Conservation (phyloP, 2,797 vertebrate species). For the Amazona finschi region DNA sequence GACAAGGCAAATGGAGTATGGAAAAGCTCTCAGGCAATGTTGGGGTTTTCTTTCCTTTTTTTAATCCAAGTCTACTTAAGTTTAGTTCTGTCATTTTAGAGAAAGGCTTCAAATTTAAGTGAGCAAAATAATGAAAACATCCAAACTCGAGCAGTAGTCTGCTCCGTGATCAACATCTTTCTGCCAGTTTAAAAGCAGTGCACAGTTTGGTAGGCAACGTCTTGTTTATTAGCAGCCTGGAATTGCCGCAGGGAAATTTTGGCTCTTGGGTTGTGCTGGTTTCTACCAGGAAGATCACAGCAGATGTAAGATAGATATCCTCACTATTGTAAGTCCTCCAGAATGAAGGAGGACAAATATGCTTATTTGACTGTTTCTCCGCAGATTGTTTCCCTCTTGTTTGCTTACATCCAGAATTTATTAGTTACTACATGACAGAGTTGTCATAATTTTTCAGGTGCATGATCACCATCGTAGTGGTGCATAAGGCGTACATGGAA, state of each 20-base stretch:
- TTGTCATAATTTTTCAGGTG: fast-evolving
- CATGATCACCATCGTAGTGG: fast-evolving
- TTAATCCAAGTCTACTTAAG: background rate
- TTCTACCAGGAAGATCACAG: background rate
- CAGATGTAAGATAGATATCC: background rate
- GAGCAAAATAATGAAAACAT: background rate
- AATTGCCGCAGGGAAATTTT: background rate
- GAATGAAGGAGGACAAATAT: background rate
- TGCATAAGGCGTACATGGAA: fast-evolving
- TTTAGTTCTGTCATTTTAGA: background rate
- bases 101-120: background rate
- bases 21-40: background rate
- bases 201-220: background rate
- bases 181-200: background rate
- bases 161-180: background rate
- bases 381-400: background rate
- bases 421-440: background rate
- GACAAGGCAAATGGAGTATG: background rate
- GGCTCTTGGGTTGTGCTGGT: background rate
- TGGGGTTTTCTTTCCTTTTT: background rate
- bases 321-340: background rate
- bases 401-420: background rate
- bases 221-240: background rate
- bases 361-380: background rate
- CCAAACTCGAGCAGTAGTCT: background rate